A percentile compares a stretch with the other conserved stretches of the same genome.
Conservation (phyloP, 2,797 vertebrate genomes). For the Syngnathus rostellatus region DNA sequence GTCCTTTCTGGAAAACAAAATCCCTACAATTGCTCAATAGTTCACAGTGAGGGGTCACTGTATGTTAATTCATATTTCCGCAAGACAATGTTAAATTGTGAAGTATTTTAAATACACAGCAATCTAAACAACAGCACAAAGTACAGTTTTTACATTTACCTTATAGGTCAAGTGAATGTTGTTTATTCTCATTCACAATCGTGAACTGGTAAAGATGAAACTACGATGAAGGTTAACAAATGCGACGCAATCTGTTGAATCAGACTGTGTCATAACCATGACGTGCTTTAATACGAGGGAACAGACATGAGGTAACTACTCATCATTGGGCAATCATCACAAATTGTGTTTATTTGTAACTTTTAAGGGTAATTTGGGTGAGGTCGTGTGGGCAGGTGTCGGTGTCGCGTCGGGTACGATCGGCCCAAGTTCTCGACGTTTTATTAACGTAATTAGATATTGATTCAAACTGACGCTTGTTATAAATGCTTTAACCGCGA, state of each 20-base stretch:
- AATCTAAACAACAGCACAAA: not conserved
- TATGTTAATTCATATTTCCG: not conserved
- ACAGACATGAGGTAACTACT: not conserved
- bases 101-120: not conserved
- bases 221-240: not conserved
- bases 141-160: not conserved
- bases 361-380: not conserved
- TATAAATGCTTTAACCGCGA: not conserved
- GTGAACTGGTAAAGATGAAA: not conserved
- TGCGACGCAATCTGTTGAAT: not conserved
- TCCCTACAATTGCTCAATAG: not conserved
- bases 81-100: not conserved
- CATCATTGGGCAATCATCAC: not conserved
- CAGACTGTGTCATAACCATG: not conserved
- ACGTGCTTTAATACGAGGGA: slow-evolving; percentile 1
- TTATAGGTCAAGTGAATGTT: not conserved
- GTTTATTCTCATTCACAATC: not conserved
- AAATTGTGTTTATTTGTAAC: not conserved
- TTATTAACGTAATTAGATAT: not conserved
- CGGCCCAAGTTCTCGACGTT: too few relatives aligned
- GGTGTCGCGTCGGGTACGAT: not conserved
- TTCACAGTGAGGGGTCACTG: not conserved
- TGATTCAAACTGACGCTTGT: not conserved
- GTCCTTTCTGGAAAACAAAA: not conserved
- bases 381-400: not conserved